phyloP scores from a whole-genome alignment of 2,113 vertebrate species.

The Centrocercus urophasianus region DNA sequence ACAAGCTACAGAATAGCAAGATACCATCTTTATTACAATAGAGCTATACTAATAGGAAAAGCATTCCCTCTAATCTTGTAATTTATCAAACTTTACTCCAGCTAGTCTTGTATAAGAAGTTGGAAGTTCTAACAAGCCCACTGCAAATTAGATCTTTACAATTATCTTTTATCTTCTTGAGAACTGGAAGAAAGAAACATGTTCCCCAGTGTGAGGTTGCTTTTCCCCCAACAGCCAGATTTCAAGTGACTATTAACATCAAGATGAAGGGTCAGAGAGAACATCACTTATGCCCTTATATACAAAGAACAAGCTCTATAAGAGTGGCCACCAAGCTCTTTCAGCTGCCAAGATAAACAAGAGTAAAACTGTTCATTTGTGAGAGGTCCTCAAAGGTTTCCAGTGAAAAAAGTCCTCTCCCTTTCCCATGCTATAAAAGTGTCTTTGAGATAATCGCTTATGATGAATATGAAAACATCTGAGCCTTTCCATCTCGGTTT shows the following conservation, averaged over 20 bases:
- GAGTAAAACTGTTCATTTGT: not conserved
- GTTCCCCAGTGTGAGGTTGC: not conserved
- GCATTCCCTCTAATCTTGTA: not conserved
- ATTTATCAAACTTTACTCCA: not conserved
- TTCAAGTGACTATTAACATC: not conserved
- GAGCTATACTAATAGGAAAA: not conserved
- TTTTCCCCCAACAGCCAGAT: not conserved
- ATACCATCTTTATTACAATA: not conserved
- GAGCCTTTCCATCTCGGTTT: not conserved
- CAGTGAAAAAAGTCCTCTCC: not conserved
- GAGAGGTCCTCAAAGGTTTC: not conserved
- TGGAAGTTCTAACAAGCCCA: not conserved
- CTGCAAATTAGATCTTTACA: not conserved
- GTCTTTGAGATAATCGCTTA: not conserved
- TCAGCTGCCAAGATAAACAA: not conserved
- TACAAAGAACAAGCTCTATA: not conserved
- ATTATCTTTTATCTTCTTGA: not conserved
- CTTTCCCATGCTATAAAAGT: rapidly evolving
- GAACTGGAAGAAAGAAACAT: not conserved
- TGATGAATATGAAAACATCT: not conserved
- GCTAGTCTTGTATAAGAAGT: not conserved
- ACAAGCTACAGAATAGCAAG: not conserved
- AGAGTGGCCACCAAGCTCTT: not conserved
- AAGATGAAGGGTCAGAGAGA: not conserved
- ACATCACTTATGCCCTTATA: not conserved